Evolutionary conservation across 2,888 invertebrate genomes (phyloP), one percentile per base, ranked within the genome.

Genomic region (Drosophila demipolita): DNA sequence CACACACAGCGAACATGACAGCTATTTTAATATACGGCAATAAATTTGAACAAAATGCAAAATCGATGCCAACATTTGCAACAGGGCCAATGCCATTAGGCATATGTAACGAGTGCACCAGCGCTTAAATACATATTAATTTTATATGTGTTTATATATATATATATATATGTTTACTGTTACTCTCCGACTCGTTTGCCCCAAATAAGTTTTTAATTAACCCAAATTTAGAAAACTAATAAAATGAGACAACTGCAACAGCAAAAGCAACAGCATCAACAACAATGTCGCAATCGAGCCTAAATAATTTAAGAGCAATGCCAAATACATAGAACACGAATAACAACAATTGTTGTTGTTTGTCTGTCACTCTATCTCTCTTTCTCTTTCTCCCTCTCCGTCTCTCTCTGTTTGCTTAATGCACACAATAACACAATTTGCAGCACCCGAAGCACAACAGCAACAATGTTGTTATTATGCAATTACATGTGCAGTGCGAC

Each of bases 141-240:
- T 35, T n/a, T 50, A 29, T 23, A 42, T 53, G 2, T 35, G 6
- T 11, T 29, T 33, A 3, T 20, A 1, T 42, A 17, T 52, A 11
- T n/a, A 26, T 61, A 40, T 33, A 26, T 38, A 17, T 57, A 54
- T 50, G 49, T 35, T 35, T 29, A 20, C 36, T 20, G 20, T 6
- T 52, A 52, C 29, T 45, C 26, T 48, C n/a, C 36, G 45, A 52
- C 52, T 49, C 33, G 54, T 23, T 60, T 55, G 60, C 35, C 49
- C 50, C 73, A 78, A 84, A 87, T 89, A 89, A 82, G 84, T 84
- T 87, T 87, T 89, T 87, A 87, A 87, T 87, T 89, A 89, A 87
- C 87, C 89, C 66, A 75, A 84, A 87, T 89, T 86, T 84, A 52
- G 78, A 83, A 85, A 78, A 86, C 88, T 83, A 85, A 87, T 88